Conservation (phyloP, 2,888 invertebrate species). For the Calameuta pallipes region DNA sequence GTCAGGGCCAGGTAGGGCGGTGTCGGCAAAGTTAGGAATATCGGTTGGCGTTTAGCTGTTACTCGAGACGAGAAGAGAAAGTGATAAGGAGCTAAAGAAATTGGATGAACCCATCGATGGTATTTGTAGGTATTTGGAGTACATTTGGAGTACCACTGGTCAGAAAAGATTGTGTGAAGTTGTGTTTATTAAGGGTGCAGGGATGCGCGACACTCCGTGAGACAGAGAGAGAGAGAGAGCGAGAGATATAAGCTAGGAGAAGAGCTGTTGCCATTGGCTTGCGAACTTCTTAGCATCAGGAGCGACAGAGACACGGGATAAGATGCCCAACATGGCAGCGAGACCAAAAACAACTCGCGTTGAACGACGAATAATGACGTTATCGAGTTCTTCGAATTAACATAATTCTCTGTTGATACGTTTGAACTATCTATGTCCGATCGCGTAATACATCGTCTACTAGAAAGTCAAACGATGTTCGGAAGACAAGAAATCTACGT, state of each 20-base stretch:
- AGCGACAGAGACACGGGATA: background rate
- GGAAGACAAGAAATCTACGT: background rate
- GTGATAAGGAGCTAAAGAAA: background rate
- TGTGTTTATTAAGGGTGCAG: background rate
- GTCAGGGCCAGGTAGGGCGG: background rate
- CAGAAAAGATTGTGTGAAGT: background rate
- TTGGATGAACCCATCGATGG: background rate
- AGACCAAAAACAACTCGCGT: conserved; percentile 10
- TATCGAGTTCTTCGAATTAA: conserved; percentile 1
- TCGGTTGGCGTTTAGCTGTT: background rate
- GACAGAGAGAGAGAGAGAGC: background rate
- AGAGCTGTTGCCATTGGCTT: background rate
- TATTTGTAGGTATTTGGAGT: background rate
- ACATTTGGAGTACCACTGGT: background rate
- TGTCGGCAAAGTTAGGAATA: background rate
- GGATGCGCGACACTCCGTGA: background rate
- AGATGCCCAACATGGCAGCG: conserved; percentile 8
- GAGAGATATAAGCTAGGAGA: background rate
- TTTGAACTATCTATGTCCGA: background rate
- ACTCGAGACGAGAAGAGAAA: background rate
- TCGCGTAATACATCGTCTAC: background rate
- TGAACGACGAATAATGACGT: conserved; percentile 3
- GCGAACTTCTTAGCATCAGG: background rate
- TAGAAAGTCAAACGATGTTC: background rate
- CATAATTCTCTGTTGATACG: conserved; percentile 2